These are phyloP conservation scores for Pheosia tremula DNA, from an alignment of 2,888 invertebrate species.

Conservation along the genomic window DNA sequence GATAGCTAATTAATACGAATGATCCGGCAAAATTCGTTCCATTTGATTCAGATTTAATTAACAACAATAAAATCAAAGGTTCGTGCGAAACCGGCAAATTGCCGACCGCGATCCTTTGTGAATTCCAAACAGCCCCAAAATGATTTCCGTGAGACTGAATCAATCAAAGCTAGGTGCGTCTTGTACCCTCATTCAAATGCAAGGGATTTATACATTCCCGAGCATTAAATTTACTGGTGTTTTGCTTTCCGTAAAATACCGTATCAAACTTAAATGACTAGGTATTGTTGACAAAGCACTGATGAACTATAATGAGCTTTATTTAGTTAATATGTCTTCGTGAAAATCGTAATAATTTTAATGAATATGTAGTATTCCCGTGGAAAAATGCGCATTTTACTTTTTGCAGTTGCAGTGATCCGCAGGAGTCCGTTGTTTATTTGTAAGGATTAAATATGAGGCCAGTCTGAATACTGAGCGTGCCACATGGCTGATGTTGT, in stretches of 20 bases:
- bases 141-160: slow-evolving; percentile 68
- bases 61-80: slow-evolving; percentile 56
- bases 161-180: slow-evolving; percentile 67
- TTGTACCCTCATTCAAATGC: slow-evolving; percentile 72
- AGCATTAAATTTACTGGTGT: slow-evolving; percentile 66
- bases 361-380: slow-evolving; percentile 40
- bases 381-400: slow-evolving; percentile 44
- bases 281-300: slow-evolving; percentile 17
- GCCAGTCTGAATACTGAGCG: slow-evolving; percentile 57
- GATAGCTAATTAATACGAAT: slow-evolving; percentile 28
- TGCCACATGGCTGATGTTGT: slow-evolving; percentile 36
- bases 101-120: slow-evolving; percentile 57
- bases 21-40: slow-evolving; percentile 27
- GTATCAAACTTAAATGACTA: slow-evolving; percentile 20
- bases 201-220: slow-evolving; percentile 73
- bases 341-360: slow-evolving; percentile 36
- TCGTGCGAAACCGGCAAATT: slow-evolving; percentile 59
- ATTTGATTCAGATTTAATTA: slow-evolving; percentile 47
- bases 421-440: slow-evolving; percentile 63
- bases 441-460: slow-evolving; percentile 70
- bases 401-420: slow-evolving; percentile 68
- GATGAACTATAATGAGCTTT: slow-evolving; percentile 15
- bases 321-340: slow-evolving; percentile 19
- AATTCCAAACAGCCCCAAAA: slow-evolving; percentile 63
- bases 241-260: slow-evolving; percentile 52